phyloP scores from a whole-genome alignment of 92 coral and sea anemone genomes.

The Scolanthus callimorphus region DNA sequence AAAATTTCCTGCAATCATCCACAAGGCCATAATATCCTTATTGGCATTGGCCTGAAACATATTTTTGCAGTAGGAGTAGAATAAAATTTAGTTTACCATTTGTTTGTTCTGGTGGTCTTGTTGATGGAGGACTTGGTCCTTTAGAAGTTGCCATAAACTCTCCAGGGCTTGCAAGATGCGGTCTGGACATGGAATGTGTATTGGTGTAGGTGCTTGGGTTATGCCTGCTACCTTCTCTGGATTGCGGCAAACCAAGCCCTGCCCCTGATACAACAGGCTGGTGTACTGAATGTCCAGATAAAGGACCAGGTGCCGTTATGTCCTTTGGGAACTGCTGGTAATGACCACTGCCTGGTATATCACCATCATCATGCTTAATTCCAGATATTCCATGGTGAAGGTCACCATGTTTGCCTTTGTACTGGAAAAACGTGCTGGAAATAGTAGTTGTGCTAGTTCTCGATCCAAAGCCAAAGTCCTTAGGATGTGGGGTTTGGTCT shows the following conservation, averaged over 20 bases:
- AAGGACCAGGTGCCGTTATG: not conserved
- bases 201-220: not conserved
- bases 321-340: not conserved
- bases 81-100: not conserved
- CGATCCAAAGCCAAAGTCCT: conserved; percentile 16
- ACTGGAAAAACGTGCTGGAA: conserved; percentile 24
- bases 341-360: not conserved
- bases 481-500: conserved; percentile 2
- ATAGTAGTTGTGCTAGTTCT: conserved; percentile 35
- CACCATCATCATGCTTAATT: not conserved
- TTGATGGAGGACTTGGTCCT: conserved; percentile 6
- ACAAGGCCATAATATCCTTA: no score
- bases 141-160: conserved; percentile 46
- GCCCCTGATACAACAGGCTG: not conserved
- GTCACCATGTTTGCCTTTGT: conserved; percentile 18
- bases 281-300: not conserved
- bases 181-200: conserved; percentile 19
- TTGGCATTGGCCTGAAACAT: no score
- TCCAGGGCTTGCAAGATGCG: conserved; percentile 69
- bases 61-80: no score
- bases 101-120: not conserved
- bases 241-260: not conserved
- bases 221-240: conserved; percentile 10
- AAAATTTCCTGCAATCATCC: no score
- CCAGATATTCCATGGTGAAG: not conserved